Conservation (phyloP, 2,888 invertebrate genomes). For the Andricus quercusramuli region DNA sequence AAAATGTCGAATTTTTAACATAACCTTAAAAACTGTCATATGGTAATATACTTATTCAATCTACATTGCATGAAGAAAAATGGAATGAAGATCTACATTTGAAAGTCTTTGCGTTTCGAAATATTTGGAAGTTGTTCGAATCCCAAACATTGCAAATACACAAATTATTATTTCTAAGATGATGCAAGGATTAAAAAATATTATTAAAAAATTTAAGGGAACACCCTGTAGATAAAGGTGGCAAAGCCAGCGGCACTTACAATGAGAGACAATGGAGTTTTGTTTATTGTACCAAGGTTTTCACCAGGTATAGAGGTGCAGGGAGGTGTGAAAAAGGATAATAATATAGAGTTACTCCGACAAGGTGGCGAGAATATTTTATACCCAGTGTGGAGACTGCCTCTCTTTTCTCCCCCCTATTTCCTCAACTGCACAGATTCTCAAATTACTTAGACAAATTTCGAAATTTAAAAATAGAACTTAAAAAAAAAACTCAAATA, state of each 20-base stretch:
- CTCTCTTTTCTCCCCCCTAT: neutral
- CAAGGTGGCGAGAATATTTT: slow-evolving; percentile 66
- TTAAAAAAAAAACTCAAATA: no score
- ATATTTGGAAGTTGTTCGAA: no score
- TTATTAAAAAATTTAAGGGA: neutral
- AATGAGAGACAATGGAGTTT: slow-evolving; percentile 71
- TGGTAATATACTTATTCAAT: no score
- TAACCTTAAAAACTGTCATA: no score
- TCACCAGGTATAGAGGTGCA: slow-evolving; percentile 68
- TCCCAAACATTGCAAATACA: no score
- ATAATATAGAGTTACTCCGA: slow-evolving; percentile 77
- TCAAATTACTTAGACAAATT: neutral
- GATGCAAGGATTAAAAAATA: no score
- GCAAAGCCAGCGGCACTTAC: slow-evolving; percentile 54
- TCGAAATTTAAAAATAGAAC: neutral
- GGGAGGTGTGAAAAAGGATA: slow-evolving; percentile 78
- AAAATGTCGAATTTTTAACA: no score
- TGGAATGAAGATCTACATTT: no score
- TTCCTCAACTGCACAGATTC: neutral
- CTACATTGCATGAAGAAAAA: no score
- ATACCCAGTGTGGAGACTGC: slow-evolving; percentile 52
- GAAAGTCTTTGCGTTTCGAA: no score
- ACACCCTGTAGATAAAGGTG: slow-evolving; percentile 42
- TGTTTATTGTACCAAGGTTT: slow-evolving; percentile 70
- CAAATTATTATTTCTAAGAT: no score